Evolutionary conservation across 2,888 invertebrate genomes (phyloP), one percentile per base, ranked within the genome.

Genomic region (Heteropelma amictum): DNA sequence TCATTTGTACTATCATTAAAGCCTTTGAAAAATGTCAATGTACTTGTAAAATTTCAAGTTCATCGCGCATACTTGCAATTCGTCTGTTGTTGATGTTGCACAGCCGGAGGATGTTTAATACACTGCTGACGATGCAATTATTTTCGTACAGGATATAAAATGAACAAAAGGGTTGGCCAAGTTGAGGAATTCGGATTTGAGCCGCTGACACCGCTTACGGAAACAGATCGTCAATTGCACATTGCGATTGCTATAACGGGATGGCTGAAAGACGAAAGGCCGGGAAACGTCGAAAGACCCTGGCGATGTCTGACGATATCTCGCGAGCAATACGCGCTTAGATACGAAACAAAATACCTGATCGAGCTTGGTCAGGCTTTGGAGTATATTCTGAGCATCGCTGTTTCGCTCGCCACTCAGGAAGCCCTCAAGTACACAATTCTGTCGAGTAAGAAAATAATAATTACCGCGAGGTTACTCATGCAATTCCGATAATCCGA

Each of bases 141-240:
- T 53, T 8, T 40, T 40, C n/a, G 19, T 53, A 6, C 83, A 91
- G 92, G 92, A n/a, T 92, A 91, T 84, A 93, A 93, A 87, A 94
- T 94, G 94, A 92, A 93, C 77, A 93, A 92, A 82, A 88, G 93
- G 53, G 92, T 93, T 14, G 94, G 94, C 19, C 92, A 92, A 72
- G 90, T 94, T 38, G 93, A 93, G 84, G 93, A 94, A 86, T 94
- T 94, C 87, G 90, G 90, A 53, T 93, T 94, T 81, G 92, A 92
- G 74, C 90, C 91, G 19, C 82, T 94, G 45, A 88, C 88, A 14
- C 74, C 77, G 45, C 61, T 78, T 17, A 77, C 78, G 14, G 77
- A 77, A 8, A 88, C 80, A 83, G 89, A 80, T 26, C 82, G 85
- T 74, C 91, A 91, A 79, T 88, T 94, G 30, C 92, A 92, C 81